phyloP scores from a whole-genome alignment of 2,888 invertebrate genomes.

The Gryllus longicercus region DNA sequence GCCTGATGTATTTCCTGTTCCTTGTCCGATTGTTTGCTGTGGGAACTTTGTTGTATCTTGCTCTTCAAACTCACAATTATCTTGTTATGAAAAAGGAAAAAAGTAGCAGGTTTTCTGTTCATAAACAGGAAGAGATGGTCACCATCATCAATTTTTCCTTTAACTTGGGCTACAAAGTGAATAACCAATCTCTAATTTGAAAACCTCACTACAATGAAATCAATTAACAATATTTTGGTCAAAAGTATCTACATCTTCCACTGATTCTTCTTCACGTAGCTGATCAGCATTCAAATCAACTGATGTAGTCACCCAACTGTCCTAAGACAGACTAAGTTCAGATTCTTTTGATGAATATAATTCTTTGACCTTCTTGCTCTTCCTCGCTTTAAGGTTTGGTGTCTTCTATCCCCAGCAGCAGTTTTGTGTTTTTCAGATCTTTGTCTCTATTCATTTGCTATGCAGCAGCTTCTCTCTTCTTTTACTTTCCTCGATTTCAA shows the following conservation, averaged over 20 bases:
- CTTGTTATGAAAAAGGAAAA: neutral
- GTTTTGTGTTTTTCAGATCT: neutral
- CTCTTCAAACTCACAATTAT: neutral
- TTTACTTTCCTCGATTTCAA: neutral
- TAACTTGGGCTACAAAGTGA: constrained; percentile 4
- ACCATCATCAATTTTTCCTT: neutral
- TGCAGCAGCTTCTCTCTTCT: neutral
- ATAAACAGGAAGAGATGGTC: neutral
- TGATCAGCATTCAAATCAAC: neutral
- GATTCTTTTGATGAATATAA: neutral
- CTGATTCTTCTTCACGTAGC: no score
- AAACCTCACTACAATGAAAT: neutral
- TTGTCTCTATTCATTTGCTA: neutral
- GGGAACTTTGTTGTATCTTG: neutral
- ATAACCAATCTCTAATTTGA: neutral
- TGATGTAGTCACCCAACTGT: neutral
- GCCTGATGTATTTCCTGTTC: neutral
- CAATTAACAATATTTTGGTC: neutral
- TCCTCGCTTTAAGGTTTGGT: no score
- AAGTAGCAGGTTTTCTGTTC: neutral
- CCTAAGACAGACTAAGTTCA: neutral
- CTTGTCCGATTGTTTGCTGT: neutral
- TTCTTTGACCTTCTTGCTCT: no score
- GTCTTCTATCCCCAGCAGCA: neutral
- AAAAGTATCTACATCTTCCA: neutral